Evolutionary conservation across 1,140 invertebrate species (phyloP).

Genomic region (Drosophila serrata): DNA sequence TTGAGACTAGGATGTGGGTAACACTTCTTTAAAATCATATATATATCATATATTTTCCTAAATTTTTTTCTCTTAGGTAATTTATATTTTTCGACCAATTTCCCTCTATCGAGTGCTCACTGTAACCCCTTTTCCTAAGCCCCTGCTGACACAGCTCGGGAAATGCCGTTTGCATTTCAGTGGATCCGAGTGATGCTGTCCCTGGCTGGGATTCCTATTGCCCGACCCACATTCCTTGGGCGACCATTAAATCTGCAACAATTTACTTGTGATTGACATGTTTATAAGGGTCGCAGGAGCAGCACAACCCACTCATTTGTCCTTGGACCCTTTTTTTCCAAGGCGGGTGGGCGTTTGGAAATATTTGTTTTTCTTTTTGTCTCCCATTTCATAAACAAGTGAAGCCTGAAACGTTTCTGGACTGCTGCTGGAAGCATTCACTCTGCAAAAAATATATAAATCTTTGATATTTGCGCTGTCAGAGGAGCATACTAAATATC

Average conservation of each 20-base stretch:
- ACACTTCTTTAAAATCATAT: too few species aligned
- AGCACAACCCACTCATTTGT: constrained; percentile 14
- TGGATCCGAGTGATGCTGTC: constrained; percentile 2
- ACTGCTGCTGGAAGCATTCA: constrained; percentile 10
- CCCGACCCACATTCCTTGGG: constrained; percentile 50
- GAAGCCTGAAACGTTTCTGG: constrained; percentile 58
- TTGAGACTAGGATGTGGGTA: too few species aligned
- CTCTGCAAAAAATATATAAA: constrained; percentile 51
- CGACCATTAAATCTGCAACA: constrained; percentile 79
- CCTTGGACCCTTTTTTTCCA: neutral
- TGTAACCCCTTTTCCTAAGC: constrained; percentile 2
- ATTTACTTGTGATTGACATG: constrained; percentile 83
- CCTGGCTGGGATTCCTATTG: constrained; percentile 22
- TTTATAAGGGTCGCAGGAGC: constrained; percentile 72
- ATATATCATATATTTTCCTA: neutral
- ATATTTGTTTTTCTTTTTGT: constrained; percentile 33
- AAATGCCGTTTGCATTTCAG: constrained; percentile 66
- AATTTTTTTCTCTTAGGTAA: neutral
- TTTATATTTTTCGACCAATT: neutral
- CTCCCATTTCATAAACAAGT: constrained; percentile 48
- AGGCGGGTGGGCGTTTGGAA: neutral
- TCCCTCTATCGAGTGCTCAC: neutral
- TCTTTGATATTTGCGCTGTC: constrained; percentile 77
- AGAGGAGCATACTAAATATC: constrained; percentile 70
- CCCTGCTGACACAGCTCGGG: constrained; percentile 51